Conservation (phyloP, 1,140 invertebrate species). For the Dendrolimus punctatus region DNA sequence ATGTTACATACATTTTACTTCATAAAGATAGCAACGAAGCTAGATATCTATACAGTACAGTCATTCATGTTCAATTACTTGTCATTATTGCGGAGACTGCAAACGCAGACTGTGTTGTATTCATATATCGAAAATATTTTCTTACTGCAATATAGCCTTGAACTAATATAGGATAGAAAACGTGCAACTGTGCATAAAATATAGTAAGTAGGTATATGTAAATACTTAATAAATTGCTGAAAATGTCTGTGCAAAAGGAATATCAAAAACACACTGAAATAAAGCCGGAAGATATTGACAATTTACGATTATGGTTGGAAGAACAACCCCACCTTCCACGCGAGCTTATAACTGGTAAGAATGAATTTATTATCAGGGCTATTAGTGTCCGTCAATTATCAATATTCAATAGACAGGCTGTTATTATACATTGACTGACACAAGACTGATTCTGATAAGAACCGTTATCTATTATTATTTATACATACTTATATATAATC, state of each 20-base stretch:
- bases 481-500: too few species aligned
- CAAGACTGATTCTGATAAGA: too few species aligned
- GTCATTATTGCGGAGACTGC: slow-evolving; percentile 1
- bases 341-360: slow-evolving; percentile 35
- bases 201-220: not conserved
- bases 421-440: too few species aligned
- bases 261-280: slow-evolving; percentile 55
- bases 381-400: not conserved
- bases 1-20: too few species aligned
- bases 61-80: slow-evolving; percentile 3
- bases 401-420: too few species aligned
- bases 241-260: slow-evolving; percentile 36
- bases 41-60: not conserved
- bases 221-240: slow-evolving; percentile 14
- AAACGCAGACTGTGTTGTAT: not conserved
- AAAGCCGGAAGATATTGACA: slow-evolving; percentile 44
- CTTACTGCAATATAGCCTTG: too few species aligned
- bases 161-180: too few species aligned
- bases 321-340: slow-evolving; percentile 57
- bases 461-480: too few species aligned
- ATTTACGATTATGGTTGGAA: slow-evolving; percentile 46
- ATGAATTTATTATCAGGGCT: slow-evolving; percentile 1
- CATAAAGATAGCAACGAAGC: not conserved
- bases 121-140: too few species aligned
- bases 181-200: too few species aligned